A percentile compares a stretch with the other conserved stretches of the same genome.
phyloP scores from a whole-genome alignment of 2,888 invertebrate species.

The Micropterix aruncella region DNA sequence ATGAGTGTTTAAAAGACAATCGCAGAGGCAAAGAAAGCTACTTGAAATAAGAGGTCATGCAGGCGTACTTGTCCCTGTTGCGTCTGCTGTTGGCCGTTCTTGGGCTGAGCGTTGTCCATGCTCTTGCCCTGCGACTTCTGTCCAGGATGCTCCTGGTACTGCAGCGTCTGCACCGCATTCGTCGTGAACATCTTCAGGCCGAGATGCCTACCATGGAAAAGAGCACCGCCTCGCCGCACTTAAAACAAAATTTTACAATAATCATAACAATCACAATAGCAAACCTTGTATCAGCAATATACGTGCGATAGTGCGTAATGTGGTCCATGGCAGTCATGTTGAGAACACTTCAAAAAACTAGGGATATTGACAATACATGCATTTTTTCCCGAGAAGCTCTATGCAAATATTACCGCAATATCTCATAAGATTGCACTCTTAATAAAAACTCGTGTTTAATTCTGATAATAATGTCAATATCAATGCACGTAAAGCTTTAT shows the following conservation, averaged over 20 bases:
- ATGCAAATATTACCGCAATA: too few relatives aligned
- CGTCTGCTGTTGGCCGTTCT: conserved; percentile 35
- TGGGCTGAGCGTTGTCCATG: conserved; percentile 46
- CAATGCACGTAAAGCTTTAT: too few relatives aligned
- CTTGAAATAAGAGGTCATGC: not conserved
- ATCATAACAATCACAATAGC: conserved; percentile 12
- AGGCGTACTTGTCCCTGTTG: conserved; percentile 1
- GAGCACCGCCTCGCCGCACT: conserved; percentile 15
- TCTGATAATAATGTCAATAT: too few relatives aligned
- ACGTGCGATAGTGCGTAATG: too few relatives aligned
- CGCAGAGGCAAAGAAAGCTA: not conserved
- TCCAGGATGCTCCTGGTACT: conserved; percentile 51
- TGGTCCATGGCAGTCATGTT: too few relatives aligned
- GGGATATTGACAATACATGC: not conserved
- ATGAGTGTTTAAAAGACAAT: too few relatives aligned
- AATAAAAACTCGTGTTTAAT: too few relatives aligned
- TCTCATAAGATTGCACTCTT: too few relatives aligned
- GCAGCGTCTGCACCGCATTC: conserved; percentile 46
- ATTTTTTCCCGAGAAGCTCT: too few relatives aligned
- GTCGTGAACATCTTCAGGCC: conserved; percentile 42
- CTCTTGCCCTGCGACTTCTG: conserved; percentile 45
- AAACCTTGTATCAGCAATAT: too few relatives aligned
- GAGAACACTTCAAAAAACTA: too few relatives aligned
- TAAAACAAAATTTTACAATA: conserved; percentile 13
- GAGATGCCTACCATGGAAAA: conserved; percentile 20